Evolutionary conservation across 2,113 vertebrate species (phyloP).

Genomic region (Amphilophus citrinellus): DNA sequence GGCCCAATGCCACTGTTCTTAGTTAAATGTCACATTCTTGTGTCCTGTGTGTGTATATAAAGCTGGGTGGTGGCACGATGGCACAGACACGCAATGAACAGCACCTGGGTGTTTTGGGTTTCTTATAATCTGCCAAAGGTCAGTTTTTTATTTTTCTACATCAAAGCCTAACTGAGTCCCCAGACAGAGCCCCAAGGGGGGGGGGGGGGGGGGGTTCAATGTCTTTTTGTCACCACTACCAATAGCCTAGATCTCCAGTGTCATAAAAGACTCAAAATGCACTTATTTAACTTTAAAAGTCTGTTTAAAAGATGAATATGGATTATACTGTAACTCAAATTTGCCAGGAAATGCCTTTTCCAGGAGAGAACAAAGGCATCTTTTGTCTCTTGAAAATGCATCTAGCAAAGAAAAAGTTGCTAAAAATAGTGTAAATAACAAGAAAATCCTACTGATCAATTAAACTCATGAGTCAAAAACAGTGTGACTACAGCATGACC

Average conservation of each 20-base stretch:
- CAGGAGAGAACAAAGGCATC: background rate
- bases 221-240: slow-evolving; percentile 1
- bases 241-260: background rate
- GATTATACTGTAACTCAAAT: background rate
- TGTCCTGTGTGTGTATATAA: slow-evolving; percentile 23
- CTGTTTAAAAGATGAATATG: background rate
- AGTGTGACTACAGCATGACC: background rate
- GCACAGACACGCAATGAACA: slow-evolving; percentile 10
- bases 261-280: background rate
- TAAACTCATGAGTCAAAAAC: background rate
- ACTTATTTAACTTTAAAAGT: background rate
- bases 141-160: background rate
- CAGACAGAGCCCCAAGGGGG: background rate
- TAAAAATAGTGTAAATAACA: slow-evolving; percentile 4
- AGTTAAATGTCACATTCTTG: slow-evolving; percentile 67
- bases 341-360: background rate
- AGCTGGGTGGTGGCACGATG: background rate
- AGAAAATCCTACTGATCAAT: background rate
- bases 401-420: background rate
- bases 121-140: background rate
- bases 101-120: slow-evolving; percentile 11
- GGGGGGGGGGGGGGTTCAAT: background rate
- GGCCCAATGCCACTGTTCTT: slow-evolving; percentile 35
- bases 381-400: background rate
- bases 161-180: background rate